Evolutionary conservation across 64 coral and sea anemone species (phyloP).

Genomic region (Platygyra sinensis): DNA sequence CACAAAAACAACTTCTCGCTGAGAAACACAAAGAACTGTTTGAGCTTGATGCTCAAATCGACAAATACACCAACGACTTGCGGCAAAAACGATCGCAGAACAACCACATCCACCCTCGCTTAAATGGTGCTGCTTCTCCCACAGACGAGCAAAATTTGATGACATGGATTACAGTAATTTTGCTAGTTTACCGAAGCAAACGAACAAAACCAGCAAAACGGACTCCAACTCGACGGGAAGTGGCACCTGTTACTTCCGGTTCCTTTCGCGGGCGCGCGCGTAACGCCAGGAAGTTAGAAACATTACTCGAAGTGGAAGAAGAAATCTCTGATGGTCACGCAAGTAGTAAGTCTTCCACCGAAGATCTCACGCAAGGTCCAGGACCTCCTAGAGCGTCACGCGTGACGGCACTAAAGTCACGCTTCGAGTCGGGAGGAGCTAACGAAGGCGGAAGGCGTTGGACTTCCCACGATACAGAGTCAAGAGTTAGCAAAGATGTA

Average conservation of each 20-base stretch:
- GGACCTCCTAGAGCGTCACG: conserved; percentile 25
- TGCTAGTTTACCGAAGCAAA: background rate
- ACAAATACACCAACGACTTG: conserved; percentile 64
- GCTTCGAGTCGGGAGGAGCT: conserved; percentile 24
- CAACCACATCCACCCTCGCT: background rate
- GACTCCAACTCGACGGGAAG: background rate
- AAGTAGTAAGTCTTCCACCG: conserved; percentile 36
- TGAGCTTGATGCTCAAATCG: conserved; percentile 84
- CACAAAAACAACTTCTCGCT: conserved; percentile 86
- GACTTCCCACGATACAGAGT: background rate
- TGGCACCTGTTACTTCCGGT: background rate
- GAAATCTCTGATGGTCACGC: conserved; percentile 25
- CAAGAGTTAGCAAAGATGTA: background rate
- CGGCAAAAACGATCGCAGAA: conserved; percentile 41
- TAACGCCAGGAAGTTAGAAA: conserved; percentile 46
- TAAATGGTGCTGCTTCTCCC: background rate
- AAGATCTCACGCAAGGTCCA: conserved; percentile 16
- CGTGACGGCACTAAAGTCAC: conserved; percentile 38
- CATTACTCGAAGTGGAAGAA: conserved; percentile 59
- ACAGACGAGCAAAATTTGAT: conserved; percentile 10
- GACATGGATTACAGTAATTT: conserved; percentile 35
- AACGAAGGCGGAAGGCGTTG: background rate
- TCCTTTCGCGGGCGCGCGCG: conserved; percentile 11
- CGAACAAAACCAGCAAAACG: background rate
- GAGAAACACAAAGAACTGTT: conserved; percentile 92